Percentiles rank a stretch among this genome's conserved stretches.
Conservation (phyloP, 2,888 invertebrate species). For the Ectobius pallidus region DNA sequence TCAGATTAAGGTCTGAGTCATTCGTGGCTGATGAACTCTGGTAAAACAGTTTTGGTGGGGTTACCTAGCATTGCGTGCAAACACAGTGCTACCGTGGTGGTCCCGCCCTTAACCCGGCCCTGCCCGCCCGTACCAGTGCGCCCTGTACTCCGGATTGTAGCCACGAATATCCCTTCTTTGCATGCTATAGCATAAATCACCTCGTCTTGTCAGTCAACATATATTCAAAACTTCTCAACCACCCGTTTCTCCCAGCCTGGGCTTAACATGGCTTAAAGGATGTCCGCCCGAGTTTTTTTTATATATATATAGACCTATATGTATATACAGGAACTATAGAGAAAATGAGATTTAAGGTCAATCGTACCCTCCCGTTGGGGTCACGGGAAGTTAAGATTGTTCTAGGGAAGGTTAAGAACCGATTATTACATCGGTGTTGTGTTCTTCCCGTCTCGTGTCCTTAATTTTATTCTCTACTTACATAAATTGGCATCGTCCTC, state of each 20-base stretch:
- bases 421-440: not conserved
- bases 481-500: too few species aligned
- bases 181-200: conserved; percentile 29
- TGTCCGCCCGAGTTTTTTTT: conserved; percentile 15
- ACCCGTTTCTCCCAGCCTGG: not conserved
- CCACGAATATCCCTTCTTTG: conserved; percentile 18
- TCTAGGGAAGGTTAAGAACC: not conserved
- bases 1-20: too few species aligned
- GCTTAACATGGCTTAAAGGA: conserved; percentile 10
- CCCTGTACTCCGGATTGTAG: conserved; percentile 7
- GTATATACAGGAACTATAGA: conserved; percentile 4
- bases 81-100: not conserved
- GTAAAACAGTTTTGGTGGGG: not conserved
- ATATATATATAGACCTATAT: too few species aligned
- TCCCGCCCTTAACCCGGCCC: conserved; percentile 6
- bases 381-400: not conserved
- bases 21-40: too few species aligned
- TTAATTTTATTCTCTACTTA: too few species aligned
- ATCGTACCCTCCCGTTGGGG: not conserved
- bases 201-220: not conserved
- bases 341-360: conserved; percentile 27
- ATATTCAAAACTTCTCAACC: not conserved
- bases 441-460: too few species aligned
- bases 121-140: conserved; percentile 12
- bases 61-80: not conserved